phyloP scores from a whole-genome alignment of 2,888 invertebrate genomes.

The Hypsopygia costalis region DNA sequence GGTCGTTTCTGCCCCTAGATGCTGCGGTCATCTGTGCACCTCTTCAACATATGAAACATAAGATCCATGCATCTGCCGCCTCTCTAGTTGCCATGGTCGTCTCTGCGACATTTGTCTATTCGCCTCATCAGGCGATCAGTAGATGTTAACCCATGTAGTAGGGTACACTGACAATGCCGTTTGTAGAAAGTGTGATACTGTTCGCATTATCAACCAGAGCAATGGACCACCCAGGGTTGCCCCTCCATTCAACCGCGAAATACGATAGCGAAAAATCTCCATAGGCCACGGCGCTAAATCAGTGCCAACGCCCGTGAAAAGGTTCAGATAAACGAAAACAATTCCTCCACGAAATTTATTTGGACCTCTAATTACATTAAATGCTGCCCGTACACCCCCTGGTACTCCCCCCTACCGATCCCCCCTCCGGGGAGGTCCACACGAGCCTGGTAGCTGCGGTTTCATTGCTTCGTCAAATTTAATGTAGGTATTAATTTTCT shows the following conservation, averaged over 20 bases:
- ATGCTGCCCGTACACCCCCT: slow-evolving; percentile 21
- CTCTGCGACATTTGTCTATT: no score
- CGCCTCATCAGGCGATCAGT: no score
- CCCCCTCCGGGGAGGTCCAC: not conserved
- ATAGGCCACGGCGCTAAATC: slow-evolving; percentile 39
- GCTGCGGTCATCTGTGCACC: no score
- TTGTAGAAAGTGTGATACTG: not conserved
- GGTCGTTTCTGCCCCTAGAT: no score
- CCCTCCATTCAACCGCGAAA: slow-evolving; percentile 6
- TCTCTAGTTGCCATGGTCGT: no score
- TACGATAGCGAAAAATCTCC: slow-evolving; percentile 27
- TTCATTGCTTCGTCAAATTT: slow-evolving; percentile 9
- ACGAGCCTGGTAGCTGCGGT: slow-evolving; percentile 3
- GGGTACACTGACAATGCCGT: no score
- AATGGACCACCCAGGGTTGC: not conserved
- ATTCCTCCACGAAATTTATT: slow-evolving; percentile 49
- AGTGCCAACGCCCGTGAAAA: slow-evolving; percentile 36
- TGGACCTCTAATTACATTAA: slow-evolving; percentile 52
- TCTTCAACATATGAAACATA: no score
- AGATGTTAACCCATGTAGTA: no score
- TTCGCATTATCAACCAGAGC: not conserved
- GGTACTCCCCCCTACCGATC: not conserved
- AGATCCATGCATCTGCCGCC: no score
- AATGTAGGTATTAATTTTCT: slow-evolving; percentile 8
- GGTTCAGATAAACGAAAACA: slow-evolving; percentile 57